These are phyloP conservation scores for Leptobrachium ailaonicum DNA, from an alignment of 2,113 vertebrate species.

Conservation along the genomic window DNA sequence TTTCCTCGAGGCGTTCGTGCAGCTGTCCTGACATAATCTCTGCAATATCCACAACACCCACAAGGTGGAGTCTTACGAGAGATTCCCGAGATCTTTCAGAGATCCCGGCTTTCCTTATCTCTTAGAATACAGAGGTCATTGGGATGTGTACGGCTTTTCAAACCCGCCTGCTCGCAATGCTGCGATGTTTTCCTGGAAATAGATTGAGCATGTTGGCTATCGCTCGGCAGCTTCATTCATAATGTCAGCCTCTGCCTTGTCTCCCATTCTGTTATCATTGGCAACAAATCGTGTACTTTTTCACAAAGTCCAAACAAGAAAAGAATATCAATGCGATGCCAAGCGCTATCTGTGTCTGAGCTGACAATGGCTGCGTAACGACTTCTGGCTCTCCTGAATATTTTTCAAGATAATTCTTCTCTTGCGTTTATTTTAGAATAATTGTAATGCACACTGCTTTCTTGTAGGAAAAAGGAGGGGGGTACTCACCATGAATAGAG, in stretches of 20 bases:
- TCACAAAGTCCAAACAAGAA: constrained; percentile 19
- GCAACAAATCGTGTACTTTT: constrained; percentile 32
- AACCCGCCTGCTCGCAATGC: background rate
- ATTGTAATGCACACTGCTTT: too few relatives aligned
- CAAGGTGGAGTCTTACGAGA: constrained; percentile 14
- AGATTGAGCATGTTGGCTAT: background rate
- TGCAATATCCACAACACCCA: background rate
- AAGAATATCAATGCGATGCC: constrained; percentile 38
- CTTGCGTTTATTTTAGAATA: background rate
- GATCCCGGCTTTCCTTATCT: background rate
- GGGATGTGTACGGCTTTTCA: background rate
- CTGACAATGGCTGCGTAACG: background rate
- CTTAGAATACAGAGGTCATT: background rate
- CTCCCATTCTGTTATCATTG: constrained; percentile 29
- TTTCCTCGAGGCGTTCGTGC: too few relatives aligned
- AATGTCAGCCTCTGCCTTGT: constrained; percentile 15
- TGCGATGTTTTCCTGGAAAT: background rate
- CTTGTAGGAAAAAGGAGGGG: too few relatives aligned
- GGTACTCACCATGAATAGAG: too few relatives aligned
- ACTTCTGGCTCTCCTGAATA: background rate
- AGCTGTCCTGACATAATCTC: too few relatives aligned
- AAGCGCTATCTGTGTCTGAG: constrained; percentile 10
- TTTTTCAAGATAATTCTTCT: background rate
- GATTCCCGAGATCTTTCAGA: background rate
- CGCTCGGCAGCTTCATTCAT: background rate